phyloP scores from a whole-genome alignment of 1,140 invertebrate genomes.

The Ceratina calcarata region DNA sequence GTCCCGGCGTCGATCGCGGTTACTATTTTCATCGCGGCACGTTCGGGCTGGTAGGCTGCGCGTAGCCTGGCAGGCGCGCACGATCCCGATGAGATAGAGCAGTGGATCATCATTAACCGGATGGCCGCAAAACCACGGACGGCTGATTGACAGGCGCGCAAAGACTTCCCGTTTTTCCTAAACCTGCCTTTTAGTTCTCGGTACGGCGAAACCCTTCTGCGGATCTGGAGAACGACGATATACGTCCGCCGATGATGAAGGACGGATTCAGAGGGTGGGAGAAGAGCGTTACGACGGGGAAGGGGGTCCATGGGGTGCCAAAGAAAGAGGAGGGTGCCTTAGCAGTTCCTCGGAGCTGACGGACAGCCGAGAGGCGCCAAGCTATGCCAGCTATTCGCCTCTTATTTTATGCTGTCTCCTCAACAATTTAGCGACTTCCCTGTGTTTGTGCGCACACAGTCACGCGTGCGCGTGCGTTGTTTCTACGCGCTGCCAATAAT shows the following conservation, averaged over 20 bases:
- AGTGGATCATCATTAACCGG: slow-evolving; percentile 77
- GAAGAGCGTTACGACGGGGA: background rate
- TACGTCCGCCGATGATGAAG: slow-evolving; percentile 46
- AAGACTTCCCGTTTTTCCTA: slow-evolving; percentile 74
- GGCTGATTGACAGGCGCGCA: slow-evolving; percentile 76
- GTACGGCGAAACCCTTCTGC: slow-evolving; percentile 67
- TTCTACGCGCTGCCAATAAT: slow-evolving; percentile 58
- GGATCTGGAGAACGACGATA: slow-evolving; percentile 55
- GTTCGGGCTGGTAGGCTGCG: slow-evolving; percentile 26
- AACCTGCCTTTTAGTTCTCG: slow-evolving; percentile 69
- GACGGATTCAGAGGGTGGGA: slow-evolving; percentile 37
- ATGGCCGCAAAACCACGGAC: slow-evolving; percentile 71
- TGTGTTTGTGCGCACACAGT: slow-evolving; percentile 23
- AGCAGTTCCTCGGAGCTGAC: slow-evolving; percentile 64
- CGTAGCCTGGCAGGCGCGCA: slow-evolving; percentile 34
- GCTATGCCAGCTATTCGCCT: slow-evolving; percentile 72
- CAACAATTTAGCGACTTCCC: slow-evolving; percentile 23
- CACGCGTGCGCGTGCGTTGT: slow-evolving; percentile 25
- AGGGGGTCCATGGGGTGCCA: slow-evolving; percentile 21
- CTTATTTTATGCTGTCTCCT: slow-evolving; percentile 67
- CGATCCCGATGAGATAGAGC: slow-evolving; percentile 67
- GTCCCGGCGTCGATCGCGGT: slow-evolving; percentile 40
- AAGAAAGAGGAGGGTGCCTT: slow-evolving; percentile 54
- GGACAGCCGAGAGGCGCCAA: slow-evolving; percentile 71
- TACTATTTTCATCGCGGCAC: slow-evolving; percentile 55